Conservation (phyloP, 2,797 vertebrate species). For the Eupleurogrammus muticus region DNA sequence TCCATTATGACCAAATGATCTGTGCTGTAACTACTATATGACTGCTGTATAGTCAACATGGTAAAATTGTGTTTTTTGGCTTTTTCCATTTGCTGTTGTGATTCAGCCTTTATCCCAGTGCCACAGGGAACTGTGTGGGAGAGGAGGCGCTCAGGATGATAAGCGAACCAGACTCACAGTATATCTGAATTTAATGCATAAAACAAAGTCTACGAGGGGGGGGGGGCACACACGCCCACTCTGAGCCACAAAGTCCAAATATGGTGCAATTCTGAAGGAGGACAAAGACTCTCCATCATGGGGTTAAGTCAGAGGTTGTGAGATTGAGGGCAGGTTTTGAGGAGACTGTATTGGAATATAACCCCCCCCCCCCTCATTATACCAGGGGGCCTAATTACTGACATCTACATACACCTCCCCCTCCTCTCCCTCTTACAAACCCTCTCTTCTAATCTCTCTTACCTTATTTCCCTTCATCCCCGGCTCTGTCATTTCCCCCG, state of each 20-base stretch:
- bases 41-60: not conserved
- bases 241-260: not conserved
- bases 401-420: constrained; percentile 19
- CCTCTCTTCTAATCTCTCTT: constrained; percentile 21
- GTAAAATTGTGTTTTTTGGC: not conserved
- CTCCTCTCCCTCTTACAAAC: constrained; percentile 32
- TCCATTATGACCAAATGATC: too few relatives aligned
- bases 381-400: constrained; percentile 53
- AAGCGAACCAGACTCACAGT: not conserved
- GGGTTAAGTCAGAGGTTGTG: constrained; percentile 5
- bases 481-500: constrained; percentile 14
- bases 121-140: not conserved
- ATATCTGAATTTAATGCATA: not conserved
- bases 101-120: not conserved
- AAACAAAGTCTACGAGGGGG: not conserved
- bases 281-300: constrained; percentile 2
- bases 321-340: not conserved
- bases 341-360: constrained; percentile 35
- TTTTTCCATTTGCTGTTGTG: not conserved
- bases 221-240: not conserved
- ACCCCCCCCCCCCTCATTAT: constrained; percentile 43
- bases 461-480: not conserved
- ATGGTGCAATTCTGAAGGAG: not conserved
- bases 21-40: too few relatives aligned
- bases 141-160: not conserved